Conservation (phyloP, 2,113 vertebrate genomes). For the Sorex fumeus region DNA sequence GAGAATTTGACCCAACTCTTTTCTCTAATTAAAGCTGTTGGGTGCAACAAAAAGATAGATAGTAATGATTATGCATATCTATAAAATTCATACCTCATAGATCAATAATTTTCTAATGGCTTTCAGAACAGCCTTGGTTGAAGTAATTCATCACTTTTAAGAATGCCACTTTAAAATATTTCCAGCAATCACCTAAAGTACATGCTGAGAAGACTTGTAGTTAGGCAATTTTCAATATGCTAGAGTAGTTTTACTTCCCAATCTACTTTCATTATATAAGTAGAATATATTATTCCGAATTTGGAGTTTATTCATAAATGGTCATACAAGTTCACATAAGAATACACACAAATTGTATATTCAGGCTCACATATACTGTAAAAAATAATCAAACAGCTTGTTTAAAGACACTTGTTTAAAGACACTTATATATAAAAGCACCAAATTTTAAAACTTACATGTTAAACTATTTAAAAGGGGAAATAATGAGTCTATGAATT, state of each 20-base stretch:
- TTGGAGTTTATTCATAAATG: slow-evolving; percentile 51
- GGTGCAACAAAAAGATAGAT: slow-evolving; percentile 19
- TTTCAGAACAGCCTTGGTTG: background rate
- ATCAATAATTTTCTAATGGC: background rate
- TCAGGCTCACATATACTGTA: background rate
- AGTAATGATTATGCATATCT: slow-evolving; percentile 8
- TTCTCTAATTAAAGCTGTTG: background rate
- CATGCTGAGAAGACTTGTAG: background rate
- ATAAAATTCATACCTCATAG: slow-evolving; percentile 48
- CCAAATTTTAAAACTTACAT: slow-evolving; percentile 42
- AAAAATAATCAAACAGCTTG: slow-evolving; percentile 29
- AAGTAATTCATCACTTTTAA: slow-evolving; percentile 53
- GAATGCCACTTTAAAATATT: slow-evolving; percentile 26
- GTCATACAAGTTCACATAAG: background rate
- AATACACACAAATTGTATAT: background rate
- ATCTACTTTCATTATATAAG: background rate
- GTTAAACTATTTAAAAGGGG: slow-evolving; percentile 22
- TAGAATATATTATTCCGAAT: background rate
- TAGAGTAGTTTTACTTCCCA: slow-evolving; percentile 19
- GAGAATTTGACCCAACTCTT: background rate
- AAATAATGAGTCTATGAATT: slow-evolving; percentile 35
- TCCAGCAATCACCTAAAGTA: slow-evolving; percentile 41
- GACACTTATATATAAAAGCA: background rate
- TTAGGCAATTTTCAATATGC: slow-evolving; percentile 28
- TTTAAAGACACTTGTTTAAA: too few relatives aligned